These are phyloP conservation scores for Strigamia maritima DNA, from an alignment of 2,888 invertebrate species.

Conservation along the genomic window DNA sequence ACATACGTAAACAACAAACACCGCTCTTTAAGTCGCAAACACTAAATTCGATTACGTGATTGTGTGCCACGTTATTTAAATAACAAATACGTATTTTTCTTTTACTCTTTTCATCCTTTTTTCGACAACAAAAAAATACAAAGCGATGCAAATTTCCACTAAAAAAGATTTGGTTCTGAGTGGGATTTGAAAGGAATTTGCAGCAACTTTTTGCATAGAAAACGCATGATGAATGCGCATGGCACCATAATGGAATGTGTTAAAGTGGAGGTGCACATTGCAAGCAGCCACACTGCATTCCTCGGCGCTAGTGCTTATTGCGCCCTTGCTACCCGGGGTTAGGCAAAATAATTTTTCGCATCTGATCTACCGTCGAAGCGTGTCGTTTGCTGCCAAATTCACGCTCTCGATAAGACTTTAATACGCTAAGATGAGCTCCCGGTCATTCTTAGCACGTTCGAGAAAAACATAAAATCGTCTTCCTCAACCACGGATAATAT, in stretches of 20 bases:
- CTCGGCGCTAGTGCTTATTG: constrained; percentile 4
- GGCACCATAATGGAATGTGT: constrained; percentile 20
- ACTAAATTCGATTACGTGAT: constrained; percentile 18
- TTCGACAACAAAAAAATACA: background rate
- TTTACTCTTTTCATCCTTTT: too few relatives aligned
- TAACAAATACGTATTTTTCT: background rate
- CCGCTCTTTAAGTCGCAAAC: constrained; percentile 10
- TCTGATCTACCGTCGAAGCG: background rate
- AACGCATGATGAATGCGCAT: constrained; percentile 25
- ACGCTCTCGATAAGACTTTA: constrained; percentile 21
- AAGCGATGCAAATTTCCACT: constrained; percentile 27
- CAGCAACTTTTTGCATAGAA: constrained; percentile 29
- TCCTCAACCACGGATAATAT: background rate
- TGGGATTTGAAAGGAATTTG: constrained; percentile 24
- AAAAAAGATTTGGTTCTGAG: constrained; percentile 19
- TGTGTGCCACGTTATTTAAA: constrained; percentile 2
- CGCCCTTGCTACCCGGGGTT: constrained; percentile 10
- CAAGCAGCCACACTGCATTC: background rate
- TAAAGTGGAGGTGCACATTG: constrained; percentile 17
- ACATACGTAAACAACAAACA: background rate
- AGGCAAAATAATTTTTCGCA: constrained; percentile 25
- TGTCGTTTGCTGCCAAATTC: constrained; percentile 21
- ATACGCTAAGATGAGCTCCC: constrained; percentile 13
- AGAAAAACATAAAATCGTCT: constrained; percentile 2
- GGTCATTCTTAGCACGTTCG: constrained; percentile 8